Conservation (phyloP, 2,797 vertebrate genomes). For the Anniella stebbinsi region DNA sequence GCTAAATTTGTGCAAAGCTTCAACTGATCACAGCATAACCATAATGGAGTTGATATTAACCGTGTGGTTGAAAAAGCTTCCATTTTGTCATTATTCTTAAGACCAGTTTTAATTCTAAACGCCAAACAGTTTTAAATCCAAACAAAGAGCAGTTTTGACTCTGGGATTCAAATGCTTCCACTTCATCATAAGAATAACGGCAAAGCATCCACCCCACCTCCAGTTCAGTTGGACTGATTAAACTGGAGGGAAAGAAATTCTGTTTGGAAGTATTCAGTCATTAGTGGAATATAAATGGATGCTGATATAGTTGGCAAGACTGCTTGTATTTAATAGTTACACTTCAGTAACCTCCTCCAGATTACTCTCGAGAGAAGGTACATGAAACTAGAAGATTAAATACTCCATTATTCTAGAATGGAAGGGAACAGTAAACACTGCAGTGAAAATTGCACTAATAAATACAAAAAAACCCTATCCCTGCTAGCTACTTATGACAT, state of each 20-base stretch:
- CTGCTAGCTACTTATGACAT: constrained; percentile 22
- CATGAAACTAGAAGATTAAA: constrained; percentile 13
- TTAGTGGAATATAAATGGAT: constrained; percentile 27
- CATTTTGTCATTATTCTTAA: not conserved
- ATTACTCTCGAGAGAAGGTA: constrained; percentile 5
- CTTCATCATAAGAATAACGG: not conserved
- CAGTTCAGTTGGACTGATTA: constrained; percentile 16
- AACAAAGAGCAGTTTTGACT: constrained; percentile 4
- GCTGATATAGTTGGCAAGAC: not conserved
- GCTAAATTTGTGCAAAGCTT: too few relatives aligned
- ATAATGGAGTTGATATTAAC: not conserved
- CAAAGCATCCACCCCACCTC: not conserved
- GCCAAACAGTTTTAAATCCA: not conserved
- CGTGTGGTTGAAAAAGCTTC: not conserved
- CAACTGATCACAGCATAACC: not conserved
- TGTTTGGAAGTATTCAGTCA: not conserved
- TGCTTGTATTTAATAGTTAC: constrained; percentile 19
- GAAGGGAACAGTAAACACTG: not conserved
- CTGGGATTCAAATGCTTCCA: not conserved
- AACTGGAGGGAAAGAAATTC: constrained; percentile 11
- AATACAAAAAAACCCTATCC: not conserved
- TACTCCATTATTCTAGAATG: constrained; percentile 18
- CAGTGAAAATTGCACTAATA: constrained; percentile 35
- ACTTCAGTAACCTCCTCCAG: constrained; percentile 35
- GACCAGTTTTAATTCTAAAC: not conserved